Base-by-base conservation (phyloP, 2,888 invertebrate genomes). In the Seladonia tumulorum region DNA sequence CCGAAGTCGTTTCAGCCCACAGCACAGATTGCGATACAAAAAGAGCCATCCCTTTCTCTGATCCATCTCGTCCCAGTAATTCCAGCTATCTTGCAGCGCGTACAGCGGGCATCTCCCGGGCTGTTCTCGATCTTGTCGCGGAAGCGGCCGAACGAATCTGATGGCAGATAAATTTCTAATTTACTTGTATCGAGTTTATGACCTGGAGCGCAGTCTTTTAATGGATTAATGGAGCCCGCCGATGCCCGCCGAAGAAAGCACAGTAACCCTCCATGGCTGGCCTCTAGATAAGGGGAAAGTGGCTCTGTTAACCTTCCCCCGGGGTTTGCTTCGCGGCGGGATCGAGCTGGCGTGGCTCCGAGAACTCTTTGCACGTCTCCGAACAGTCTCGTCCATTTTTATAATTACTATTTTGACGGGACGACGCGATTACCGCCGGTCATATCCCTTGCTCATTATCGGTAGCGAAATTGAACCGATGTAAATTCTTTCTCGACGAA, bases 101-200 rank as follows among this genome's bases (percentile, higher is more conserved):
- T 70, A 68, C 53, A n/a, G 29, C 68, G 66, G 53, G 29, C 29
- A 57, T 39, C 74, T 39, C 73, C 14, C 49, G 39, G 42, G 66
- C 35, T 78, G 49, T 68, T 42, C 70, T 42, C 63, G 76, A 77
- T 82, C 84, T 81, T 77, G 66, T 80, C 76, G 76, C 75, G 74
- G 77, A 78, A 81, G 72, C 76, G 14, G 49, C 75, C 35, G 63
- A 66, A 66, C 70, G 78, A 76, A 81, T 74, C 79, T 70, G 87
- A 87, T 82, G 87, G 53, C 63, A 87, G 87, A 87, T 88, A 87
- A 87, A 85, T 88, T 88, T 88, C 88, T 85, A 87, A 87, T 88
- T 88, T 88, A 85, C 87, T 87, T 85, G 73, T 82, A 85, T 85
- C 82, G 82, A 80, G 87, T 87, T 85, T 79, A 82, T 82, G 78